Percentiles rank a stretch among this genome's conserved stretches.
Conservation (phyloP, 2,888 invertebrate genomes). For the Yponomeuta malinellus region DNA sequence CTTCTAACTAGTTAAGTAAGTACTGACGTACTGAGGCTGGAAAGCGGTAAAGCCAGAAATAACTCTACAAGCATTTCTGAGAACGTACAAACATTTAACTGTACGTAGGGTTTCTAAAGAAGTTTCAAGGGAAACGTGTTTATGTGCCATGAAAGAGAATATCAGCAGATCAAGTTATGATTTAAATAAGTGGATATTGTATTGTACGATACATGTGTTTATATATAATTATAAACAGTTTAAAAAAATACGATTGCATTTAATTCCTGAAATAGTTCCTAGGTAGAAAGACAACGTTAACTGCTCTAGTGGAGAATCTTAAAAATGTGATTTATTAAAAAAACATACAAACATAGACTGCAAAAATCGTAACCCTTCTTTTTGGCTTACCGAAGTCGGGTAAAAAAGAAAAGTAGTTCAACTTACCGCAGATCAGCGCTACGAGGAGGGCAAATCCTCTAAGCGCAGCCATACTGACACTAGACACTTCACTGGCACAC, state of each 20-base stretch:
- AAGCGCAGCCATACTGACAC: constrained; percentile 47
- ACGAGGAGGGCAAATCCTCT: constrained; percentile 58
- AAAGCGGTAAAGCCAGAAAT: not conserved
- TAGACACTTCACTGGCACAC: constrained; percentile 59
- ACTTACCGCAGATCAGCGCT: constrained; percentile 65
- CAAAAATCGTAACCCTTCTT: no score
- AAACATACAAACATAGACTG: no score
- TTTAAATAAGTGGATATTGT: no score
- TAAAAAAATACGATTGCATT: no score
- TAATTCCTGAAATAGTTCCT: not conserved
- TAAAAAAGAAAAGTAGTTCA: not conserved
- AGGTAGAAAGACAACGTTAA: not conserved
- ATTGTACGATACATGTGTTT: no score
- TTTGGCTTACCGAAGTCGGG: no score
- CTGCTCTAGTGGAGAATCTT: no score
- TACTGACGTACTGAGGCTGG: not conserved
- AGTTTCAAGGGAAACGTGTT: not conserved
- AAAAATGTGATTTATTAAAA: no score
- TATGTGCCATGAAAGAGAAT: not conserved
- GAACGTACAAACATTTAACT: not conserved
- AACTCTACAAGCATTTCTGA: not conserved
- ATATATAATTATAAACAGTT: no score
- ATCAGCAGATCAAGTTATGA: no score
- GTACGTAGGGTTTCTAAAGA: not conserved
- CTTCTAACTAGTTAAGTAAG: no score